Conservation (phyloP, 1,140 invertebrate genomes). For the Drosophila baimaii region DNA sequence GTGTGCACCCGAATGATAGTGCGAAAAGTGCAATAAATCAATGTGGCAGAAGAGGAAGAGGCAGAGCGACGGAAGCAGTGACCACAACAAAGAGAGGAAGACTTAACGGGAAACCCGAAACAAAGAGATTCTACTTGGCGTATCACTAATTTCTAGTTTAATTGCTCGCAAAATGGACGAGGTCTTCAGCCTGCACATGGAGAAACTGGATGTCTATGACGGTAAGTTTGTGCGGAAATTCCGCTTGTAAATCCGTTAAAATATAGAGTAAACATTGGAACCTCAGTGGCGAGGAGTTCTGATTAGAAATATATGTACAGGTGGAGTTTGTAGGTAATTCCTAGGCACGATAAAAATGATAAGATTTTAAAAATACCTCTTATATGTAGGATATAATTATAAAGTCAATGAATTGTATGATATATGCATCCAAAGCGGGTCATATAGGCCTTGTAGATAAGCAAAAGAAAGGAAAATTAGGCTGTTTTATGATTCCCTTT, state of each 20-base stretch:
- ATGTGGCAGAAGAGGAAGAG: constrained; percentile 47
- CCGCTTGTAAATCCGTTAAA: constrained; percentile 7
- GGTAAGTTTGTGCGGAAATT: constrained; percentile 54
- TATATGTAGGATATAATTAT: neutral
- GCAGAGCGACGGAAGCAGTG: constrained; percentile 34
- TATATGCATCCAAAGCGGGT: too few species aligned
- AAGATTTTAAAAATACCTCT: neutral
- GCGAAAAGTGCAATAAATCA: constrained; percentile 73
- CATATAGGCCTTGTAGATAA: too few species aligned
- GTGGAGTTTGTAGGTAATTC: neutral
- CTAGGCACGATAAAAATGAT: constrained; percentile 3
- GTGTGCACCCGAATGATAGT: constrained; percentile 24
- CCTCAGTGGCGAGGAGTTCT: neutral
- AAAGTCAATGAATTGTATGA: too few species aligned
- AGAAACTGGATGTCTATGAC: constrained; percentile 75
- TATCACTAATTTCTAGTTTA: constrained; percentile 43
- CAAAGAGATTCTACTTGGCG: constrained; percentile 21
- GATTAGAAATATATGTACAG: constrained; percentile 9
- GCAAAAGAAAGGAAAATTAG: too few species aligned
- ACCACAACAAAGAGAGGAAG: constrained; percentile 61
- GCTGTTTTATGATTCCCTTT: too few species aligned
- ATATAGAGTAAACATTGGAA: neutral
- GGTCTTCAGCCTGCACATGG: constrained; percentile 76
- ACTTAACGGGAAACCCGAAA: constrained; percentile 46
- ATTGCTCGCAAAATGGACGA: constrained; percentile 70